Conservation (phyloP, 2,888 invertebrate species). For the Tetanocera ferruginea region DNA sequence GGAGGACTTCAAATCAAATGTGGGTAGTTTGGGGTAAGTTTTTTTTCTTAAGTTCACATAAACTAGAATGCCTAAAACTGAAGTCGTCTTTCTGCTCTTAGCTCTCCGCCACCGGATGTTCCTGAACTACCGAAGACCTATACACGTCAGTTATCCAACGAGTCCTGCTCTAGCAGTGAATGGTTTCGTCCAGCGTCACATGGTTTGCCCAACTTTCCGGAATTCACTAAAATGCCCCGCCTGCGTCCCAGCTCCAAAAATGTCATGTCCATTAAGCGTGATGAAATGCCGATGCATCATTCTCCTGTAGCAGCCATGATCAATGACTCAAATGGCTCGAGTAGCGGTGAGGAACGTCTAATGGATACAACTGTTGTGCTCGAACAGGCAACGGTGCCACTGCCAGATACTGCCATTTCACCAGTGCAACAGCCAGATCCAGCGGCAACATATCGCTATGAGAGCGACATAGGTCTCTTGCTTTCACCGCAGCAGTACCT, state of each 20-base stretch:
- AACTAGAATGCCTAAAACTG: background rate
- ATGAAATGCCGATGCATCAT: slow-evolving; percentile 61
- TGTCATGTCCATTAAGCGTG: slow-evolving; percentile 67
- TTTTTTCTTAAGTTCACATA: background rate
- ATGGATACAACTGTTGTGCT: slow-evolving; percentile 44
- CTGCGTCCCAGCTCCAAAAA: slow-evolving; percentile 68
- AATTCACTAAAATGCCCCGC: slow-evolving; percentile 67
- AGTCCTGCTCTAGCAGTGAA: slow-evolving; percentile 63
- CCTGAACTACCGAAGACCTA: slow-evolving; percentile 30
- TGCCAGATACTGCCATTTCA: slow-evolving; percentile 30
- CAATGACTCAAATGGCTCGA: slow-evolving; percentile 67
- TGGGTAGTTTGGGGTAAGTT: slow-evolving; percentile 57
- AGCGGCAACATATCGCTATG: slow-evolving; percentile 48
- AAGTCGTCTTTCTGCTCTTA: slow-evolving; percentile 18
- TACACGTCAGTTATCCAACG: slow-evolving; percentile 56
- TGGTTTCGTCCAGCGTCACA: slow-evolving; percentile 66
- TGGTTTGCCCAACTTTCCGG: slow-evolving; percentile 56
- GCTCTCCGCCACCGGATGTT: slow-evolving; percentile 47
- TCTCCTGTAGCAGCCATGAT: slow-evolving; percentile 68
- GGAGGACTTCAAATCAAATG: slow-evolving; percentile 54
- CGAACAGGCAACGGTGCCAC: slow-evolving; percentile 44
- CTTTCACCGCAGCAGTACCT: slow-evolving; percentile 59
- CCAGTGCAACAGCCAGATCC: slow-evolving; percentile 57
- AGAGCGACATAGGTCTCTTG: slow-evolving; percentile 50
- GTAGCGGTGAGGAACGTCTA: slow-evolving; percentile 64